Base-by-base conservation (phyloP, 2,888 invertebrate genomes). In the Nipponacmea schrenckii region DNA sequence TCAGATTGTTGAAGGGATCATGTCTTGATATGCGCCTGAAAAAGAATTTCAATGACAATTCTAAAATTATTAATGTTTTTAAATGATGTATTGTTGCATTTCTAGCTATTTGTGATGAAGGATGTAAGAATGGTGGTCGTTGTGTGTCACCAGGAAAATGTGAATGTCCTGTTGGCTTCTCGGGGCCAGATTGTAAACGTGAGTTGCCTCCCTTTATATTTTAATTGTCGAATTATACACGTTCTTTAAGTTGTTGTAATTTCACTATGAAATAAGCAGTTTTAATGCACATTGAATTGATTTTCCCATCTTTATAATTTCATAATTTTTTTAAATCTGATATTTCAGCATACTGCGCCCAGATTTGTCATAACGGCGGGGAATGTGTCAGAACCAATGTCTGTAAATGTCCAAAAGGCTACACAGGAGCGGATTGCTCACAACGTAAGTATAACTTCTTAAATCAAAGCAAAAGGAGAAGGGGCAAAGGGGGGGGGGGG, bases 321-420 rank as follows among this genome's bases (percentile, higher is more conserved):
- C 10, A 39, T 39, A 5, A 8, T 10, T 8, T 39, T 39, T 39
- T 39, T 5, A 14, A 26, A 45, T 62, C 72, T 67, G 69, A 76
- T 75, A 68, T 90, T 90, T 62, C 90, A 96, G 96, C 96, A 79
- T 96, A 96, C 85, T 97, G 97, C 89, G 92, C 93, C 20, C 93
- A 96, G 83, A 96, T 95, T 88, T 97, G 97, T 89, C 90, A 94
- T 76, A 97, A 97, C 88, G 96, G 96, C 26, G 97, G 97, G 5
- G 96, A 96, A 89, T 97, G 97, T 87, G 93, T 96, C 81, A 96
- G 96, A 88, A 96, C 96, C 89, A 96, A 97, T 88, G 95, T 94
- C 39, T 97, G 97, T 86, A 94, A 94, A 82, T 97, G 97, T 89
- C 92, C 94, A 0, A 95, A 94, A 87, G 97, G 97, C 63, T 97